Evolutionary conservation across 2,797 vertebrate genomes (phyloP).

Genomic region (Scolopax bukidnonensis): DNA sequence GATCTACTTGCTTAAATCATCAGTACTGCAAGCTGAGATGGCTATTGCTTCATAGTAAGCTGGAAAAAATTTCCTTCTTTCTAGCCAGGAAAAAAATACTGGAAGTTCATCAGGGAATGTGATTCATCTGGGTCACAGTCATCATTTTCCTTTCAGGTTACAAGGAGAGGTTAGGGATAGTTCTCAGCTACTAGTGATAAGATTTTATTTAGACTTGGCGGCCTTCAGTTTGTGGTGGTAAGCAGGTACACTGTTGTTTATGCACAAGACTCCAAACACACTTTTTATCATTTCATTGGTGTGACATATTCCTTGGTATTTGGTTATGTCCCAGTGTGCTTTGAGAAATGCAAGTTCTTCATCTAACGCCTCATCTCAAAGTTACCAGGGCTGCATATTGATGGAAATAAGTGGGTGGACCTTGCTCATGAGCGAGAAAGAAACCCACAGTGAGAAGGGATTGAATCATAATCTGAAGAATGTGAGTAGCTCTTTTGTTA

Average conservation of each 20-base stretch:
- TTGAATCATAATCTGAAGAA: not conserved
- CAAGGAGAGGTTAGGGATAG: not conserved
- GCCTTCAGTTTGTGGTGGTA: not conserved
- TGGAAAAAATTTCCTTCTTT: slow-evolving; percentile 12
- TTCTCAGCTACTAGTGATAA: not conserved
- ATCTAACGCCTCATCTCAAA: not conserved
- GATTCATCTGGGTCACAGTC: not conserved
- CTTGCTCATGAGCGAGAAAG: rapidly evolving
- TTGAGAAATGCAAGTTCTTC: not conserved
- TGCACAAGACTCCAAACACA: not conserved
- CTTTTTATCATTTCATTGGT: not conserved
- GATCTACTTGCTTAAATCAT: not conserved
- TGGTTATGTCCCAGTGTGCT: not conserved
- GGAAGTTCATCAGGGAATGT: slow-evolving; percentile 26
- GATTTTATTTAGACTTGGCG: not conserved
- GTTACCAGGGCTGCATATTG: rapidly evolving
- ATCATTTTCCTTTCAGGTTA: slow-evolving; percentile 9
- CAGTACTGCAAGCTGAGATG: not conserved
- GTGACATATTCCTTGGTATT: not conserved
- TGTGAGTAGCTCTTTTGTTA: not conserved
- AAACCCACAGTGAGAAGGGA: not conserved
- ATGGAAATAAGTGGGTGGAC: not conserved
- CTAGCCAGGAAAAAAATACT: slow-evolving; percentile 33
- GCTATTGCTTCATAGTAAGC: not conserved
- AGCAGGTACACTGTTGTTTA: not conserved